Conservation (phyloP, 2,797 vertebrate species). For the Percopsis omiscomaycus region DNA sequence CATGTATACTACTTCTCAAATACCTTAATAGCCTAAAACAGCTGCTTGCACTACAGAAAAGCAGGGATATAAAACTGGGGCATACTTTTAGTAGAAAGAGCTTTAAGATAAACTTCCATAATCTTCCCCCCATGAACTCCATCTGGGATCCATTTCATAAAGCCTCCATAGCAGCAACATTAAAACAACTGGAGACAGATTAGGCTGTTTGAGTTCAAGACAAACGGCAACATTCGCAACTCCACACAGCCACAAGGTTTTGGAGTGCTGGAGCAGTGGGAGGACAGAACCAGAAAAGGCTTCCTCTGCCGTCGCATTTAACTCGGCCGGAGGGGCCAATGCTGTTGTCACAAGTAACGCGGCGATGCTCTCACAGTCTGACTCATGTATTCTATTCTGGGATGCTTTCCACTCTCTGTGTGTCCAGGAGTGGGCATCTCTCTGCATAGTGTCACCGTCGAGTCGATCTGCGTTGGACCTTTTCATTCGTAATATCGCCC, state of each 20-base stretch:
- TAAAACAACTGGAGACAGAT: too few relatives aligned
- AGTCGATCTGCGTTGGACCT: too few relatives aligned
- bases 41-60: conserved; percentile 20
- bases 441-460: too few relatives aligned
- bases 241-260: conserved; percentile 10
- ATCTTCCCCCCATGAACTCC: conserved; percentile 34
- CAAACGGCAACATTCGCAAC: neutral
- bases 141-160: conserved; percentile 33
- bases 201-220: too few relatives aligned
- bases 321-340: conserved; percentile 26
- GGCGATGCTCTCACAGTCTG: conserved; percentile 37
- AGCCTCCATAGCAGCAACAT: neutral
- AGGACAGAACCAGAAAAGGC: conserved; percentile 20
- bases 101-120: conserved; percentile 20
- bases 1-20: conserved; percentile 25
- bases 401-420: conserved; percentile 31
- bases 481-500: too few relatives aligned
- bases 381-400: conserved; percentile 64
- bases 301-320: conserved; percentile 22
- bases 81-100: conserved; percentile 19
- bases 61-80: conserved; percentile 20
- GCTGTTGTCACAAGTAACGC: conserved; percentile 38
- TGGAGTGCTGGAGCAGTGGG: conserved; percentile 17
- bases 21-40: conserved; percentile 25
- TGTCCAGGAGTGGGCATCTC: conserved; percentile 13